Evolutionary conservation across 2,888 invertebrate genomes (phyloP).

Genomic region (Brachyopa scutellaris): DNA sequence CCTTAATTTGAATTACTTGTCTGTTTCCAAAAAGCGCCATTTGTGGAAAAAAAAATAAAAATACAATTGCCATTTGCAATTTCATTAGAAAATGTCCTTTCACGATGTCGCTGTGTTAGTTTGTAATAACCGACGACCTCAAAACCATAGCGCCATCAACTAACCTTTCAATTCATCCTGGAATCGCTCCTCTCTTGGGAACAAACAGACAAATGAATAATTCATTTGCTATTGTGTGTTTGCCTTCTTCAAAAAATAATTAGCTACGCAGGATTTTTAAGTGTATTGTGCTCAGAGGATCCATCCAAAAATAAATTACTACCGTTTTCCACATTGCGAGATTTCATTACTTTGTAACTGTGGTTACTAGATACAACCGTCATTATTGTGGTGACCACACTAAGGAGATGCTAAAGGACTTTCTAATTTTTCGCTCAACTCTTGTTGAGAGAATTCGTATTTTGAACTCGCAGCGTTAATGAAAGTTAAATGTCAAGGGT

Average conservation of each 20-base stretch:
- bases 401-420: not conserved
- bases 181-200: not conserved
- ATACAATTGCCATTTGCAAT: no score
- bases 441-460: not conserved
- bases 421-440: not conserved
- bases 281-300: not conserved
- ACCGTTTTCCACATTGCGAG: constrained; percentile 31
- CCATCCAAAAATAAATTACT: constrained; percentile 13
- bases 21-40: no score
- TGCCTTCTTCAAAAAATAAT: not conserved
- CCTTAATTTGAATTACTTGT: no score
- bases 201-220: constrained; percentile 24
- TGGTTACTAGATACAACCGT: not conserved
- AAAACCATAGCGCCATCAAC: not conserved
- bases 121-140: not conserved
- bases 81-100: no score
- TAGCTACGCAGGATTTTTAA: constrained; percentile 27
- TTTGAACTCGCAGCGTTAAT: not conserved
- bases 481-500: constrained; percentile 6
- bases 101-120: no score
- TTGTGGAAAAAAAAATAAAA: no score
- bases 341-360: constrained; percentile 9
- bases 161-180: constrained; percentile 13
- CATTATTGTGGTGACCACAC: not conserved
- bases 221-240: constrained; percentile 24